These are phyloP conservation scores for Microctonus brassicae DNA, from an alignment of 2,888 invertebrate genomes.

Conservation along the genomic window DNA sequence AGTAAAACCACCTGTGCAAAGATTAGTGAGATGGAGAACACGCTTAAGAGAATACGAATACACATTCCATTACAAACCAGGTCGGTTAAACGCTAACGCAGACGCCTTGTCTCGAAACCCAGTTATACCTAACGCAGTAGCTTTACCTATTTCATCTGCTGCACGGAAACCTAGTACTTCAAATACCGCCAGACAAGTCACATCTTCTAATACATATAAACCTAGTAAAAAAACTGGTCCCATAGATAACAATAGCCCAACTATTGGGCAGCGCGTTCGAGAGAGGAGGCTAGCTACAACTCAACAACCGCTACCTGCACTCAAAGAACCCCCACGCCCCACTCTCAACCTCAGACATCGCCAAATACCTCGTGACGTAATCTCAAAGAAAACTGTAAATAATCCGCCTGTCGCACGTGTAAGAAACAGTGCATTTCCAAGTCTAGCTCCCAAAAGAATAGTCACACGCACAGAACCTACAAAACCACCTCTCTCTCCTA, in stretches of 20 bases:
- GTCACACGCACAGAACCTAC: too few species aligned
- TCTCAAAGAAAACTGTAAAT: neutral
- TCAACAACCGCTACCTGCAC: too few species aligned
- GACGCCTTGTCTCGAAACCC: slow-evolving; percentile 35
- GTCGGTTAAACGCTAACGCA: too few species aligned
- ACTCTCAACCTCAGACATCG: neutral
- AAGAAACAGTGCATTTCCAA: slow-evolving; percentile 6
- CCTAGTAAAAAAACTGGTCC: neutral
- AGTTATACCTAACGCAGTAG: neutral
- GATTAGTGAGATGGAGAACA: slow-evolving; percentile 29
- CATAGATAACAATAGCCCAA: neutral
- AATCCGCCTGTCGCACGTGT: neutral
- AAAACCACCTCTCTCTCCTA: neutral
- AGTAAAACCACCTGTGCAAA: slow-evolving; percentile 13
- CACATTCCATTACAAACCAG: slow-evolving; percentile 29
- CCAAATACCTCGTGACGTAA: neutral
- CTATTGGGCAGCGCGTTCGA: too few species aligned
- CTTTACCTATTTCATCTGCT: neutral
- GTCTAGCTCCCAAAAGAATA: neutral
- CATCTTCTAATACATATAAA: neutral
- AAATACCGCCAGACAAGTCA: neutral
- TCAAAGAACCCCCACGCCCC: neutral
- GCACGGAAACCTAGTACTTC: neutral
- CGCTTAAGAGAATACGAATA: slow-evolving; percentile 29
- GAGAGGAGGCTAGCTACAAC: neutral